Conservation (phyloP, 2,797 vertebrate genomes). For the Peromyscus attwateri region DNA sequence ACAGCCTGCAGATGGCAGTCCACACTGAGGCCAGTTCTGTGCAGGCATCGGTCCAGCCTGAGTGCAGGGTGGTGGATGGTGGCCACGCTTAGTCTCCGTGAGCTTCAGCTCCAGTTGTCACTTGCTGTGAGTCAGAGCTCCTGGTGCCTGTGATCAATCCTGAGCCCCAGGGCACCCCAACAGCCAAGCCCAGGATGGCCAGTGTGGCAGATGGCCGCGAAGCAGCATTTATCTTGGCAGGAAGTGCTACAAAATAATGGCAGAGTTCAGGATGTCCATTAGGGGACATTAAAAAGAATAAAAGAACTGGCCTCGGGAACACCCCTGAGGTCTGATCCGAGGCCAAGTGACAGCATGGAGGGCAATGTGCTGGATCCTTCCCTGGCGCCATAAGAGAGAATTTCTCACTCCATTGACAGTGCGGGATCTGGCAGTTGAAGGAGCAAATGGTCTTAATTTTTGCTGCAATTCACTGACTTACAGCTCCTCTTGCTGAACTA, state of each 20-base stretch:
- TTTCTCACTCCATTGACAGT: neutral
- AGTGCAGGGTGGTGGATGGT: neutral
- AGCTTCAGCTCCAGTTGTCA: neutral
- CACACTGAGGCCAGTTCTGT: neutral
- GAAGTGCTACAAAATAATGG: neutral
- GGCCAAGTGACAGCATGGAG: neutral
- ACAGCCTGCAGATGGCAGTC: neutral
- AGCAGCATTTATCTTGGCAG: neutral
- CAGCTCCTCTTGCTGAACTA: neutral
- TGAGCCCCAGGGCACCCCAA: neutral
- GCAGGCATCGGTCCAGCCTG: neutral
- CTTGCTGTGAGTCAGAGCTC: neutral
- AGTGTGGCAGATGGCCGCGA: neutral
- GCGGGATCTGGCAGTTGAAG: neutral
- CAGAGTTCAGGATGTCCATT: constrained; percentile 15
- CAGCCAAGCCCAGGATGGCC: neutral
- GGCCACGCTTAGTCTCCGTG: neutral
- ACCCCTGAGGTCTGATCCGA: neutral
- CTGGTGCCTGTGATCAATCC: neutral
- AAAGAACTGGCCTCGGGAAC: neutral
- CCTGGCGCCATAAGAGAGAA: neutral
- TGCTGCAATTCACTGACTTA: neutral
- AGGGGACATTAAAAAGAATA: constrained; percentile 13
- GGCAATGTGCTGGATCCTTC: too few species aligned
- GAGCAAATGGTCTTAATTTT: neutral